Evolutionary conservation across 2,888 invertebrate genomes (phyloP).

Genomic region (Graphium colonna): DNA sequence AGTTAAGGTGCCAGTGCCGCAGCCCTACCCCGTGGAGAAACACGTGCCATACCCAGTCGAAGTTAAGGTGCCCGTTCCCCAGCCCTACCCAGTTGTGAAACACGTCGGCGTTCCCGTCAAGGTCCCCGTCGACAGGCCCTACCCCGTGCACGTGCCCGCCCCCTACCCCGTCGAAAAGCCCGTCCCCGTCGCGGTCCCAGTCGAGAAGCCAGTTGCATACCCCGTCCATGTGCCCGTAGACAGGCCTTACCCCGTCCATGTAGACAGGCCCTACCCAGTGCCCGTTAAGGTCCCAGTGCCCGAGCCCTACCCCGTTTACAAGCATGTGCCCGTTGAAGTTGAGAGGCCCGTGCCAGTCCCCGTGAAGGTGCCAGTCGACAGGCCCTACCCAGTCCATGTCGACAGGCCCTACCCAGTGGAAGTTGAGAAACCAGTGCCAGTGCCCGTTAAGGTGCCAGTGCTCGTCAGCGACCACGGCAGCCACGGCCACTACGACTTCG

Average conservation of each 20-base stretch:
- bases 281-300: constrained; percentile 81
- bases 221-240: constrained; percentile 81
- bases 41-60: constrained; percentile 74
- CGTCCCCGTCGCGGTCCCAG: constrained; percentile 80
- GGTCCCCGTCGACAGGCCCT: constrained; percentile 83
- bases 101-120: constrained; percentile 82
- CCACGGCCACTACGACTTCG: constrained; percentile 35
- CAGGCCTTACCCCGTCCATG: constrained; percentile 76
- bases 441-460: constrained; percentile 81
- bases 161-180: constrained; percentile 84
- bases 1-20: constrained; percentile 81
- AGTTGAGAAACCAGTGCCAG: constrained; percentile 79
- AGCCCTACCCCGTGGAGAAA: constrained; percentile 71
- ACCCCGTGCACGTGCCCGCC: constrained; percentile 82
- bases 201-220: constrained; percentile 80
- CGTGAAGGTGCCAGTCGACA: constrained; percentile 84
- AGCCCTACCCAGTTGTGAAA: constrained; percentile 83
- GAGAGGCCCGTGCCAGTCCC: constrained; percentile 77
- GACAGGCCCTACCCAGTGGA: constrained; percentile 85
- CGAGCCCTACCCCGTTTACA: constrained; percentile 80
- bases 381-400: constrained; percentile 80
- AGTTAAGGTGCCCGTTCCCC: constrained; percentile 82
- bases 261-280: constrained; percentile 71
- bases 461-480: constrained; percentile 59
- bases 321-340: constrained; percentile 76